Base-by-base conservation (phyloP, 2,797 vertebrate species). In the Lepilemur ruficaudatus region DNA sequence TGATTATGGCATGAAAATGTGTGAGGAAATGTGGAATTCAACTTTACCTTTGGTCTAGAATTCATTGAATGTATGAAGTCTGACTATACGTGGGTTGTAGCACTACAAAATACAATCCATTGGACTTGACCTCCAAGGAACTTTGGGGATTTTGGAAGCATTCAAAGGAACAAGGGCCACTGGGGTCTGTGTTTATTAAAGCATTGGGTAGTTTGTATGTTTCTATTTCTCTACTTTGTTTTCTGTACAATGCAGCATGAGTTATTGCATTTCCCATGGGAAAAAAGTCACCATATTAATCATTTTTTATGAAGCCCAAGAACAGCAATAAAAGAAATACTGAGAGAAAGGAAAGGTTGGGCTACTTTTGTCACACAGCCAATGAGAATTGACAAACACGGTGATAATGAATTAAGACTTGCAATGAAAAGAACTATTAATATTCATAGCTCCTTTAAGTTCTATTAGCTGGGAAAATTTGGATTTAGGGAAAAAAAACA, bases 151-250 rank as follows among this genome's bases (percentile, higher is more conserved):
- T 79, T 80, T 28, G 38, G 78, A 94, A 70, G 9, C 17, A 46
- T 59, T 96, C 61, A 92, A 87, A 72, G 57, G 20, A 92, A 43
- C 30, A 70, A 92, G 30, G 38, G 28, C 41, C 50, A 57, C 25
- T 35, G 14, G 22, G 38, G 41, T 93, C 35, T 94, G 86, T 50
- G 81, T 95, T 89, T 91, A 94, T 95, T 93, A 97, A 83, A 92
- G 48, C 18, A 87, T 80, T 86, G 41, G 52, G 8, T 84, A 52
- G 52, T 93, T 65, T 78, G 41, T 91, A 17, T 83, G 70, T 78
- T 95, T 97, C 38, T n/a, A 84, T 92, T 97, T 95, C 67, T 88
- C 67, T 88, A 1, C 41, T 80, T 94, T 95, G 10, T 55, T 93
- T 94, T 87, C 50, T 91, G 7, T 55, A 76, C 63, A 73, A 76